These are phyloP conservation scores for Scaptodrosophila lebanonensis DNA, from an alignment of 1,140 invertebrate species.

Conservation along the genomic window DNA sequence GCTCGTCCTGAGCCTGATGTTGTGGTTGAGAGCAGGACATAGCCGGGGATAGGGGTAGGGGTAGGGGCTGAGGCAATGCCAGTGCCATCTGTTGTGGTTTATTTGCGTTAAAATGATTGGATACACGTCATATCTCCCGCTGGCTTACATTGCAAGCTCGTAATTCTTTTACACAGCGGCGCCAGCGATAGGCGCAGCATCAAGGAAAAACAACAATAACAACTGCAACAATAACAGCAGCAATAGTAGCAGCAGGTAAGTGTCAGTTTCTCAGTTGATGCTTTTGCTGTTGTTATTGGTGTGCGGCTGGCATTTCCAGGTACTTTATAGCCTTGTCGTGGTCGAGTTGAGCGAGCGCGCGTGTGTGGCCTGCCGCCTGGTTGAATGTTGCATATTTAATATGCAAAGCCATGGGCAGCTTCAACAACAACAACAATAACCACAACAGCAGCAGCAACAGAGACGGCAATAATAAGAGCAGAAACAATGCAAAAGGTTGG, in stretches of 20 bases:
- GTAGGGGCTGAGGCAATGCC: no score
- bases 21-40: background rate
- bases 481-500: slow-evolving; percentile 11
- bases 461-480: background rate
- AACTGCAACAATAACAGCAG: slow-evolving; percentile 12
- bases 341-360: slow-evolving; percentile 40
- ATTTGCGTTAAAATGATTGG: slow-evolving; percentile 75
- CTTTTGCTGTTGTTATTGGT: slow-evolving; percentile 10
- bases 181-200: slow-evolving; percentile 41
- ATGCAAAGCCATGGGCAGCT: slow-evolving; percentile 63
- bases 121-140: slow-evolving; percentile 65
- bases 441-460: slow-evolving; percentile 13
- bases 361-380: no score
- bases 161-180: slow-evolving; percentile 60
- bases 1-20: no score
- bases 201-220: slow-evolving; percentile 13
- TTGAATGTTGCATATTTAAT: slow-evolving; percentile 72
- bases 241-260: background rate
- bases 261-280: slow-evolving; percentile 8
- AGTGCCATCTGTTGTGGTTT: slow-evolving; percentile 73
- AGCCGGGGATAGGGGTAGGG: background rate
- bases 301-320: slow-evolving; percentile 52
- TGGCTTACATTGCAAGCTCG: slow-evolving; percentile 52
- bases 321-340: slow-evolving; percentile 69
- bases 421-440: slow-evolving; percentile 26